Evolutionary conservation across 2,113 vertebrate genomes (phyloP), one percentile per base, ranked within the genome.

Genomic region (Rhea americana): DNA sequence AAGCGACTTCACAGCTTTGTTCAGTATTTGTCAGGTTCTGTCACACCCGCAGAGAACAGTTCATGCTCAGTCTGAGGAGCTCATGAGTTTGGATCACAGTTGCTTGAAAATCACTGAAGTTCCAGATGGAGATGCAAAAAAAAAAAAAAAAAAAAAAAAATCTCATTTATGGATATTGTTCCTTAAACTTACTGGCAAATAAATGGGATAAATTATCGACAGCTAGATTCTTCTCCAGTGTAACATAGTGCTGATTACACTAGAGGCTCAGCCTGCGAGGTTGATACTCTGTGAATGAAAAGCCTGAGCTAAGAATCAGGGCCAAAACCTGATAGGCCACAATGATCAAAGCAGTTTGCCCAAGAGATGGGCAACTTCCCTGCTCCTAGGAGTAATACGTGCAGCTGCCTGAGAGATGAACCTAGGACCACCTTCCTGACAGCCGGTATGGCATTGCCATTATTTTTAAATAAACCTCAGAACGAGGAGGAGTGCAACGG

Each of bases 381-480:
- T 67, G 18, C 32, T 70, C 45, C 22, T 5, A 51, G 22, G 47
- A 71, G 45, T 26, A 14, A 35, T 19, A 5, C 1, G 6, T 24
- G 48, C 55, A 63, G 67, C 50, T 72, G 9, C 47, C 58, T 7
- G 59, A 30, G 45, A 53, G 63, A 7, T 28, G 45, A 72, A 35
- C 20, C 50, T 12, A 11, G 37, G 58, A 24, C 37, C 32, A 58
- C n/a, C 1, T 14, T 61, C n/a, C 63, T 25, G 32, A 50, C 67
- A 41, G 19, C 39, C 45, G 24, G 6, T 37, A 10, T 26, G 3
- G 15, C 2, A 1, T 51, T 45, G 8, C 8, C 0, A 32, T n/a
- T 66, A 9, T n/a, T 45, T 48, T 67, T 35, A 62, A 72, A 75
- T 62, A 65, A 94, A 43, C 47, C 22, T 20, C 2, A 0, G 10